Percentiles rank a stretch among this genome's conserved stretches.
These are phyloP conservation scores for Henricia sp. DNA, from an alignment of 53 echinoderm and acorn worm species.

Conservation along the genomic window DNA sequence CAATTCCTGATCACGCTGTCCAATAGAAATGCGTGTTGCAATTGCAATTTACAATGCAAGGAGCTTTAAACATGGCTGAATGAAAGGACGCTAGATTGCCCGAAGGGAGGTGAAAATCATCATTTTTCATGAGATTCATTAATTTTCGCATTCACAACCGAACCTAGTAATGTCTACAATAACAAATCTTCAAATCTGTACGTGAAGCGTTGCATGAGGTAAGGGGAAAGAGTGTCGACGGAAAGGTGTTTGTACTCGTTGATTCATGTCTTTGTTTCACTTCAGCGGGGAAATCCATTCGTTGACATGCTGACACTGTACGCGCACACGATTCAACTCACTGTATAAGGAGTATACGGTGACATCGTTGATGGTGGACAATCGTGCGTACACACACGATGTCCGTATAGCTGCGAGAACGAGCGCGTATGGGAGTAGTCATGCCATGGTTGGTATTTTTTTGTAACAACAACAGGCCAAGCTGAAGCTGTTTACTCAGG, in stretches of 20 bases:
- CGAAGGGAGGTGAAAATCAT: conserved; percentile 66
- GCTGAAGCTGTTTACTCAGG: too few relatives aligned
- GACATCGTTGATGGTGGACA: too few relatives aligned
- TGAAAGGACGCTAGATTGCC: conserved; percentile 67
- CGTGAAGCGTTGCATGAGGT: conserved; percentile 61
- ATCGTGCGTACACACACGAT: too few relatives aligned
- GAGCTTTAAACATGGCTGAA: conserved; percentile 67
- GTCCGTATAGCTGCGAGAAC: too few relatives aligned
- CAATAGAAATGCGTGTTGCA: conserved; percentile 21
- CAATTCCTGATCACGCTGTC: conserved; percentile 3
- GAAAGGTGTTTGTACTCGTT: conserved; percentile 33
- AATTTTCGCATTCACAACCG: conserved; percentile 49
- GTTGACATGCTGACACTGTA: conserved; percentile 16
- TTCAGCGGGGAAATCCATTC: conserved; percentile 23
- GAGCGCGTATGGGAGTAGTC: too few relatives aligned
- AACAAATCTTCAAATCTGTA: conserved; percentile 38
- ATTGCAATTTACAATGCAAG: conserved; percentile 48
- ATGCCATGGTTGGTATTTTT: too few relatives aligned
- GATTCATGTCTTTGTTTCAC: conserved; percentile 66
- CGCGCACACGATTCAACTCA: too few relatives aligned
- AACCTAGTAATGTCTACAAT: conserved; percentile 56
- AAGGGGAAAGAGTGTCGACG: conserved; percentile 51
- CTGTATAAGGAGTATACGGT: too few relatives aligned
- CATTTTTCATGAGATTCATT: conserved; percentile 68
- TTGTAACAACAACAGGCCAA: too few relatives aligned